Conservation (phyloP, 2,797 vertebrate species). For the Argya squamiceps region DNA sequence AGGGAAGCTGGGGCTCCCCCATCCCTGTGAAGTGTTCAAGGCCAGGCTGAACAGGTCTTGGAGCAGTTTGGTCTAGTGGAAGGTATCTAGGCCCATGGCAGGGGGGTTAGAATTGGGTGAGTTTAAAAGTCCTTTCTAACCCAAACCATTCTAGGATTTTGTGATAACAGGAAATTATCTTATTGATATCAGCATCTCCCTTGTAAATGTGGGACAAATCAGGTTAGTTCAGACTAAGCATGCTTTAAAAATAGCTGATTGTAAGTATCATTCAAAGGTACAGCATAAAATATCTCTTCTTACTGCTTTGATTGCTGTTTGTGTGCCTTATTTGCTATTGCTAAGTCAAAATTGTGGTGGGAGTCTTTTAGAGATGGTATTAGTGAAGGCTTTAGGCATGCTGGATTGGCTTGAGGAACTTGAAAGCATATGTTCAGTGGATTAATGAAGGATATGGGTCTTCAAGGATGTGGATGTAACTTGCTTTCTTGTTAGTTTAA, state of each 20-base stretch:
- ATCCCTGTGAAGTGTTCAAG: background rate
- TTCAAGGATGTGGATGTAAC: background rate
- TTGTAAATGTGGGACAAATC: background rate
- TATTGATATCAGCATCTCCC: background rate
- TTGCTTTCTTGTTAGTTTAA: background rate
- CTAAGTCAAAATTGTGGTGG: background rate
- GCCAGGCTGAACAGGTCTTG: background rate
- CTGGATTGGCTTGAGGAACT: background rate
- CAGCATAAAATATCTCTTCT: background rate
- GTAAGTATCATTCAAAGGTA: background rate
- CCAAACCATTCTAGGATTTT: background rate
- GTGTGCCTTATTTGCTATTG: background rate
- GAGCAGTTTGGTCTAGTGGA: background rate
- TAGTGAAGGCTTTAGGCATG: background rate
- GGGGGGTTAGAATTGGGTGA: background rate
- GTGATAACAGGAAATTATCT: background rate
- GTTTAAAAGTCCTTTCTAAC: background rate
- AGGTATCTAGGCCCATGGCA: background rate
- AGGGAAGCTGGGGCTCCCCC: background rate
- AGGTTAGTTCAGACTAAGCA: background rate
- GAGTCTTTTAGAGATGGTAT: background rate
- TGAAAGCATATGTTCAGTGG: accelerated
- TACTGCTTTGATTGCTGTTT: background rate
- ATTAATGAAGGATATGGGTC: background rate
- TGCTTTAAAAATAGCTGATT: background rate